phyloP scores from a whole-genome alignment of 2,113 vertebrate species.

The Fulmarus glacialis region DNA sequence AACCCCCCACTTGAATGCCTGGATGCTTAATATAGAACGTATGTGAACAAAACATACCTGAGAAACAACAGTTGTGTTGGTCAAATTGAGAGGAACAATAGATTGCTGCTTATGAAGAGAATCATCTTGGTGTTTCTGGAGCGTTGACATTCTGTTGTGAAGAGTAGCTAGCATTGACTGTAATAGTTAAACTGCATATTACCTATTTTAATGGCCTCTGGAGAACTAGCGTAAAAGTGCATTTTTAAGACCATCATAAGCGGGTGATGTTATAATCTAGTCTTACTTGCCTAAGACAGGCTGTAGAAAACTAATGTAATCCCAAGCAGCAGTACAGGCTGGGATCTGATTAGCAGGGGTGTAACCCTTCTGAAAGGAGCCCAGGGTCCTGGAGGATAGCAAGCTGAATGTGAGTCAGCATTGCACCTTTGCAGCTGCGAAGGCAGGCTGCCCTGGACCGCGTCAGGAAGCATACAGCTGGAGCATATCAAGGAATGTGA shows the following conservation, averaged over 20 bases:
- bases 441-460: not conserved
- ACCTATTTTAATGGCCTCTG: not conserved
- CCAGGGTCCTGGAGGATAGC: not conserved
- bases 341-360: not conserved
- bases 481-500: not conserved
- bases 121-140: not conserved
- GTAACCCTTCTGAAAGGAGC: not conserved
- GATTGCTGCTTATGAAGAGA: not conserved
- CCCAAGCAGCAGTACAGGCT: not conserved
- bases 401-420: not conserved
- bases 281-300: not conserved
- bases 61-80: not conserved
- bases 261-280: not conserved
- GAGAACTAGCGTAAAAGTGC: not conserved
- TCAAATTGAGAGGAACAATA: not conserved
- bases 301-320: not conserved
- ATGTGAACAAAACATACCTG: not conserved
- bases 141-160: not conserved
- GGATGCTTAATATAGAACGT: not conserved
- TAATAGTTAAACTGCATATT: not conserved
- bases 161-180: not conserved
- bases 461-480: not conserved
- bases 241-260: not conserved
- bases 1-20: not conserved
- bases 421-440: not conserved